Percentiles rank a stretch among this genome's conserved stretches.
phyloP scores from a whole-genome alignment of 2,797 vertebrate species.

The Lepilemur ruficaudatus region DNA sequence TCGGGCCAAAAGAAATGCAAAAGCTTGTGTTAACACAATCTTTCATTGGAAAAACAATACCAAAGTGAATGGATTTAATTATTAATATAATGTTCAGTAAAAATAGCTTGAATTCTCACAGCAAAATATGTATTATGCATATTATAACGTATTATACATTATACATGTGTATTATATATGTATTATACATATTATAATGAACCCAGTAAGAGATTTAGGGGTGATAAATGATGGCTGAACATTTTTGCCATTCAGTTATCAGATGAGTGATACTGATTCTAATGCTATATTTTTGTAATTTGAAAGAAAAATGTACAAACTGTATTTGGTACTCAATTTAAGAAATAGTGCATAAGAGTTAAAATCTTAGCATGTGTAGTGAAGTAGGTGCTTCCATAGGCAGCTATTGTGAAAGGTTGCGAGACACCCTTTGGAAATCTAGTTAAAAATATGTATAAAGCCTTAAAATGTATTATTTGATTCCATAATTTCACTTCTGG shows the following conservation, averaged over 20 bases:
- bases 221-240: neutral
- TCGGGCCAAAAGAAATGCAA: neutral
- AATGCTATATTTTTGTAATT: neutral
- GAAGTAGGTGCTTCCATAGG: neutral
- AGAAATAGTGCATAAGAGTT: neutral
- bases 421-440: neutral
- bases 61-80: neutral
- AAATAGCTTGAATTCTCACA: neutral
- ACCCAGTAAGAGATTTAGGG: neutral
- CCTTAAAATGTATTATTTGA: neutral
- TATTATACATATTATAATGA: too few species aligned
- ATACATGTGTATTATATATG: too few species aligned
- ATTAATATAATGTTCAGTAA: neutral
- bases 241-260: neutral
- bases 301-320: neutral
- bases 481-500: neutral
- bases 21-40: neutral
- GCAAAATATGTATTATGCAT: neutral
- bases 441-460: neutral
- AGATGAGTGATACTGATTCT: neutral
- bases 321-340: neutral
- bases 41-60: neutral
- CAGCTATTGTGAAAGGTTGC: neutral
- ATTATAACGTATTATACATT: too few species aligned
- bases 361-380: neutral